phyloP scores from a whole-genome alignment of 2,888 invertebrate species.

The Oligia fasciuncula region DNA sequence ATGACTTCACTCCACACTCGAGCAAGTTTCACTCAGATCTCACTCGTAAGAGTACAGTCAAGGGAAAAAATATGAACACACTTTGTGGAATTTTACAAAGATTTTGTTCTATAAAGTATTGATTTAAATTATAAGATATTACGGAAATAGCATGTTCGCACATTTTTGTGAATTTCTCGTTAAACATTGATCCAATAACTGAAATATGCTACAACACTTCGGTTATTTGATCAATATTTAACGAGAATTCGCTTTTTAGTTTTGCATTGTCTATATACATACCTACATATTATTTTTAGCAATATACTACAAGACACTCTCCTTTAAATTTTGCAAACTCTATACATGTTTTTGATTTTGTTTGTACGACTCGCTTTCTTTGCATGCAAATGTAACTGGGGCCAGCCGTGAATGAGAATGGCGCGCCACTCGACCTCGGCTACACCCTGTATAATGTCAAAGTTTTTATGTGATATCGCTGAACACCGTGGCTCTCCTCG shows the following conservation, averaged over 20 bases:
- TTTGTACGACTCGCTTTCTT: slow-evolving; percentile 2
- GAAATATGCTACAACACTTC: neutral
- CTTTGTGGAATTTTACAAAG: neutral
- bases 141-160: neutral
- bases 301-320: neutral
- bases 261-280: neutral
- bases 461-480: slow-evolving; percentile 50
- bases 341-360: too few relatives aligned
- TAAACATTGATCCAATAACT: neutral
- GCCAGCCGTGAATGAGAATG: slow-evolving; percentile 42
- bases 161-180: neutral
- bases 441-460: slow-evolving; percentile 50
- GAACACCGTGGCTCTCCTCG: slow-evolving; percentile 28
- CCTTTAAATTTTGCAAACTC: neutral
- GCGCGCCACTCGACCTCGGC: slow-evolving; percentile 34
- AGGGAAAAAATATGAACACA: neutral
- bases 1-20: slow-evolving; percentile 21
- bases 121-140: neutral
- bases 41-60: neutral
- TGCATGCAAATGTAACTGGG: slow-evolving; percentile 45
- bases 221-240: neutral
- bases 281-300: neutral
- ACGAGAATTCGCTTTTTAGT: neutral
- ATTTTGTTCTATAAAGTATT: neutral
- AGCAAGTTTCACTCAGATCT: slow-evolving; percentile 8